Evolutionary conservation across 2,113 vertebrate genomes (phyloP), one percentile per base, ranked within the genome.

Genomic region (Melanerpes aurifrons): DNA sequence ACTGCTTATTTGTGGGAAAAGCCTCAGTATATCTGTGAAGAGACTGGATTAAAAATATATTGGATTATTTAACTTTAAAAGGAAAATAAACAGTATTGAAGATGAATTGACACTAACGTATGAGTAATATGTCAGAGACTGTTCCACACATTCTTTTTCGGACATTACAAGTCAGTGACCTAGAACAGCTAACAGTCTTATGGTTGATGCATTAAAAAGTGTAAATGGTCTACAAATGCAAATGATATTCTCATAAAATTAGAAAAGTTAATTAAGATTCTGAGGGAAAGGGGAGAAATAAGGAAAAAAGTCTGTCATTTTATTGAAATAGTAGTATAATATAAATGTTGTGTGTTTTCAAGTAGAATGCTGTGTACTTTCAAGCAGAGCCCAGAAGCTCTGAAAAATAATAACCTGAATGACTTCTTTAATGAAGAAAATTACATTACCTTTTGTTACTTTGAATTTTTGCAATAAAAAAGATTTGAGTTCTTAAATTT

Each of bases 231-330:
- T 43, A 21, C 4, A 67, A 45, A 89, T 35, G 6, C 2, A 26
- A 77, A 4, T 31, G 16, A 53, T 62, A 4, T 0, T 66, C 3
- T 11, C 6, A 29, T 54, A 58, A 57, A 71, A 74, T 78, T 68
- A 56, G 17, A 64, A 22, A 50, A 9, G 6, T 35, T 82, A 54
- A 59, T 58, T 59, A 78, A 61, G 10, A 43, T 35, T 22, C 15
- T 5, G 12, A 6, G 5, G 4, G 21, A 12, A 6, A 37, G 12
- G 5, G 45, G 8, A 53, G 47, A 53, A 57, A 70, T 37, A 0
- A 48, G 67, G 12, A 32, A 59, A 62, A 72, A 56, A 0, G 9
- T 28, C n/a, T 62, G 57, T 3, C 19, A 24, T 43, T 90, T 81
- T 67, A 68, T 35, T 79, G 58, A 74, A 82, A 82, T 19, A 75